A percentile compares a stretch with the other conserved stretches of the same genome.
Evolutionary conservation across 2,888 invertebrate genomes (phyloP).

Genomic region (Apamea crenata): DNA sequence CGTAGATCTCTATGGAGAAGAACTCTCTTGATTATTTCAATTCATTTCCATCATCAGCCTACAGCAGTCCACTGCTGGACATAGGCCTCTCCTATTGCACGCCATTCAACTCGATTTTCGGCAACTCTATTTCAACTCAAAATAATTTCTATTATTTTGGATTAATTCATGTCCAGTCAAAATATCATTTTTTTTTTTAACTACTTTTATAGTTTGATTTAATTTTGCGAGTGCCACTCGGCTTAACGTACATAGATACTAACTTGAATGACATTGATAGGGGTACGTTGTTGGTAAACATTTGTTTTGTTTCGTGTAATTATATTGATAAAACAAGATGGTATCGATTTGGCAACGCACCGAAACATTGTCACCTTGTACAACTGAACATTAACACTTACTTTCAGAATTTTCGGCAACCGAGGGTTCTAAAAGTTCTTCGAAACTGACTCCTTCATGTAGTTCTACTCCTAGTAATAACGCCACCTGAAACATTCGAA

Average conservation of each 20-base stretch:
- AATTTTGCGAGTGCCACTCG: neutral
- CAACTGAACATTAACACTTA: slow-evolving; percentile 68
- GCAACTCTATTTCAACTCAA: no score
- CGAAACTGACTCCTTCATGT: slow-evolving; percentile 97
- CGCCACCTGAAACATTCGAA: slow-evolving; percentile 87
- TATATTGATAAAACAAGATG: neutral
- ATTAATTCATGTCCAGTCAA: no score
- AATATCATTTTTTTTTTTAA: no score
- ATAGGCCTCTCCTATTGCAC: no score
- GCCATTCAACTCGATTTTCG: no score
- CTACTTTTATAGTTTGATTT: neutral
- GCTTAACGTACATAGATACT: no score
- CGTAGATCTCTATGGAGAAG: no score
- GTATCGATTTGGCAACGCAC: neutral
- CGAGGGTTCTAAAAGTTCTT: slow-evolving; percentile 95
- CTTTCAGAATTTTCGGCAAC: slow-evolving; percentile 84
- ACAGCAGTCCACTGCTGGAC: no score
- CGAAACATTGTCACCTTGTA: neutral
- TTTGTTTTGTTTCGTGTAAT: neutral
- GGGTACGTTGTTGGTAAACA: neutral
- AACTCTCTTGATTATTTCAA: neutral
- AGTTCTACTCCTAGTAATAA: slow-evolving; percentile 98
- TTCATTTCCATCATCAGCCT: no score
- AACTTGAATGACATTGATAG: no score
- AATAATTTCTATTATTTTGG: no score